Evolutionary conservation across 30 jellyfish, hydroid and myxozoan genomes (phyloP).

Genomic region (Turritopsis rubra): DNA sequence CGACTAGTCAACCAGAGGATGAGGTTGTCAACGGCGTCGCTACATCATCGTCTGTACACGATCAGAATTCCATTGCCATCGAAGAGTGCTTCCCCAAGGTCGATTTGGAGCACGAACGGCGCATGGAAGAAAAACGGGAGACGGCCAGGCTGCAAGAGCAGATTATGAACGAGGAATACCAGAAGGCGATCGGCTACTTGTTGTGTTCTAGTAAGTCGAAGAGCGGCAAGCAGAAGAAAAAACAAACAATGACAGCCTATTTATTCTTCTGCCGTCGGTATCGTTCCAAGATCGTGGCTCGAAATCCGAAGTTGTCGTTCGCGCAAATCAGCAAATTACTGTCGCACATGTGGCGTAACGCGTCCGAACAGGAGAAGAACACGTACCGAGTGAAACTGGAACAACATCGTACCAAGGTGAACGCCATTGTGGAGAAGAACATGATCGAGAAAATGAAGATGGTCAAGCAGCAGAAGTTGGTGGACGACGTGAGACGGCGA

Average conservation of each 20-base stretch:
- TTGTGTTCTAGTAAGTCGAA: constrained; percentile 36
- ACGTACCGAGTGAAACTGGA: constrained; percentile 66
- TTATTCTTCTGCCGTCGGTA: constrained; percentile 40
- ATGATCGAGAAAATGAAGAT: constrained; percentile 42
- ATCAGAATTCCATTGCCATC: neutral
- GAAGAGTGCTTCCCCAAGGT: constrained; percentile 14
- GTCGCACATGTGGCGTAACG: constrained; percentile 50
- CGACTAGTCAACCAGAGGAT: constrained; percentile 7
- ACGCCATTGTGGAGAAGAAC: constrained; percentile 53
- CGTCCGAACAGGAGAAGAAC: constrained; percentile 50
- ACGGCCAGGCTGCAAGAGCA: constrained; percentile 20
- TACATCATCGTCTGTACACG: neutral
- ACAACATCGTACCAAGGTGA: constrained; percentile 80
- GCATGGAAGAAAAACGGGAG: constrained; percentile 33
- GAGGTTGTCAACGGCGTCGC: neutral
- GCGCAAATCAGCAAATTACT: constrained; percentile 42
- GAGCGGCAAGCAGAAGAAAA: constrained; percentile 73
- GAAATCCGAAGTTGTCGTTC: constrained; percentile 37
- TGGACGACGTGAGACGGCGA: constrained; percentile 20
- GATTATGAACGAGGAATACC: constrained; percentile 42
- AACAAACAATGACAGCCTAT: constrained; percentile 86
- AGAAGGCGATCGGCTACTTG: constrained; percentile 40
- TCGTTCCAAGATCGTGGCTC: constrained; percentile 40
- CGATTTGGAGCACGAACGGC: constrained; percentile 24
- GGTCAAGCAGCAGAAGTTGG: constrained; percentile 32